Percentiles rank a stretch among this genome's conserved stretches.
Evolutionary conservation across 2,888 invertebrate species (phyloP).

Genomic region (Tetragnatha montana): DNA sequence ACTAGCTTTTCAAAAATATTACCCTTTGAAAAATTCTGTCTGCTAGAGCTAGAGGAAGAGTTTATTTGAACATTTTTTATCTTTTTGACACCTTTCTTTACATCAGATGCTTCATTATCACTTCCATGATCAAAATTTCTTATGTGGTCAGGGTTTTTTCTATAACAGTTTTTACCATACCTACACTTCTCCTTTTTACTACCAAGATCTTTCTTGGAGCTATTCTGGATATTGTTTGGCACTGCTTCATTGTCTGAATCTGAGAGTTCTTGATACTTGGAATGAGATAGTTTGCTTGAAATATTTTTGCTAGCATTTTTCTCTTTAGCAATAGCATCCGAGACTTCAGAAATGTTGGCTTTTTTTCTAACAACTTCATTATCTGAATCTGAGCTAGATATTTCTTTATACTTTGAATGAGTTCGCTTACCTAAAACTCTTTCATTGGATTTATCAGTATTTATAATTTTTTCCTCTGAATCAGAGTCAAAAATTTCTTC

Average conservation of each 20-base stretch:
- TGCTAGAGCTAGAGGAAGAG: background rate
- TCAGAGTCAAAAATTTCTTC: conserved; percentile 54
- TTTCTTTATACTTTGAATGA: background rate
- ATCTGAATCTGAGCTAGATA: background rate
- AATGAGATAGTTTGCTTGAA: background rate
- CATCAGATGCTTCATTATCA: background rate
- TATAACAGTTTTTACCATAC: conserved; percentile 86
- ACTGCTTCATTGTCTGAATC: background rate
- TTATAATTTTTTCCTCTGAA: conserved; percentile 19
- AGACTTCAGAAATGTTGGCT: background rate
- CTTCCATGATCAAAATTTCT: conserved; percentile 83
- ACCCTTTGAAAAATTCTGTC: background rate
- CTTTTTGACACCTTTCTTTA: background rate
- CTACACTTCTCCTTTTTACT: conserved; percentile 79
- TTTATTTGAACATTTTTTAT: background rate
- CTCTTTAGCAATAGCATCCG: background rate
- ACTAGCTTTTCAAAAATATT: background rate
- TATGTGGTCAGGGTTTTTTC: conserved; percentile 90
- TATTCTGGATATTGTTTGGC: background rate
- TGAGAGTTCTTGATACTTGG: background rate
- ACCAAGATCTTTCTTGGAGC: background rate
- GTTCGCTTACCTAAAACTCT: background rate
- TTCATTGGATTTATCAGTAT: background rate
- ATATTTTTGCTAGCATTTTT: background rate
- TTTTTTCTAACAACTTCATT: background rate